phyloP scores from a whole-genome alignment of 2,113 vertebrate species.

The Gymnobelideus leadbeateri region DNA sequence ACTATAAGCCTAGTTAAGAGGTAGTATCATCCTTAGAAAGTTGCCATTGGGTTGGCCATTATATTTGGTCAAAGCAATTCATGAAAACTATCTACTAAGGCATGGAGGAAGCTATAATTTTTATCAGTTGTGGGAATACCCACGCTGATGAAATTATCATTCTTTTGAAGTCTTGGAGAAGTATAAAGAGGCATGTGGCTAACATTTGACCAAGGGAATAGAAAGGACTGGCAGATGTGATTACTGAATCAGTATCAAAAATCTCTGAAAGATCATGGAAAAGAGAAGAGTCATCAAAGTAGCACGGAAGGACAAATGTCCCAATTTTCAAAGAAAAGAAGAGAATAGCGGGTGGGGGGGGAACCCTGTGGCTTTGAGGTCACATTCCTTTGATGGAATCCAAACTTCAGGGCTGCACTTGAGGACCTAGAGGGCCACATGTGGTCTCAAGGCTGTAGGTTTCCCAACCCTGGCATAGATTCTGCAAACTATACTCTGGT shows the following conservation, averaged over 20 bases:
- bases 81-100: neutral
- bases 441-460: too few relatives aligned
- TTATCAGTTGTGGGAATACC: neutral
- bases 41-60: neutral
- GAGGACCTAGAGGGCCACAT: too few relatives aligned
- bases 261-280: neutral
- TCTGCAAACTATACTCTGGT: neutral
- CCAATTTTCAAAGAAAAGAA: neutral
- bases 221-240: neutral
- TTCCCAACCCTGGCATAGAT: too few relatives aligned
- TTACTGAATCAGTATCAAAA: neutral
- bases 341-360: neutral
- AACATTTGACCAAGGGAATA: neutral
- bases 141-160: neutral
- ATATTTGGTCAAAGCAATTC: neutral
- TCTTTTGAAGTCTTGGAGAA: neutral
- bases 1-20: neutral
- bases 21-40: neutral
- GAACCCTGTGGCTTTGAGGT: too few relatives aligned
- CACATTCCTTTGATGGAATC: too few relatives aligned
- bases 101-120: neutral
- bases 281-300: neutral
- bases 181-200: neutral
- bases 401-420: too few relatives aligned
- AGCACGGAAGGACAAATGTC: neutral